Evolutionary conservation across 1,140 invertebrate species (phyloP).

Genomic region (Heterodera carotae): DNA sequence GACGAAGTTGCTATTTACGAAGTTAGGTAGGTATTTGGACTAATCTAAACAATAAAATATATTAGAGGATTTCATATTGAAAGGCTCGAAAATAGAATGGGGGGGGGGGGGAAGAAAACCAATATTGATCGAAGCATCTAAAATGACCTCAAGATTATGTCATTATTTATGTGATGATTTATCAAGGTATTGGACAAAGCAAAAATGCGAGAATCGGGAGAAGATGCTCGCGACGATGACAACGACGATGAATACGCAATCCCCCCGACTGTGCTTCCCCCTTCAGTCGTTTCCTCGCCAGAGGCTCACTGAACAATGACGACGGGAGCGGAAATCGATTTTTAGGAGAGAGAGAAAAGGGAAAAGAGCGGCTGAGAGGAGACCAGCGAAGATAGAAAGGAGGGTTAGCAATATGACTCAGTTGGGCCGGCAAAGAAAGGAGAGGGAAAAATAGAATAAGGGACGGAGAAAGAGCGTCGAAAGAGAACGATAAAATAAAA

Average conservation of each 20-base stretch:
- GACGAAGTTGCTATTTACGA: too few species aligned
- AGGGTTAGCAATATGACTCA: too few species aligned
- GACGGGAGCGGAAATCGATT: slow-evolving; percentile 34
- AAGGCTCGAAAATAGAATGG: background rate
- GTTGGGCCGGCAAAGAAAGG: background rate
- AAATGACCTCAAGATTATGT: background rate
- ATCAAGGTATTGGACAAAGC: too few species aligned
- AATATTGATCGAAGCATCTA: background rate
- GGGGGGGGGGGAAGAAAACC: background rate
- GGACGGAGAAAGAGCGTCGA: background rate
- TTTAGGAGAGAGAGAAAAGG: background rate
- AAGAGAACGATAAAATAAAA: background rate
- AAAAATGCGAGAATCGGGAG: background rate
- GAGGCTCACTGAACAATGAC: slow-evolving; percentile 22
- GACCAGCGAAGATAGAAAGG: background rate
- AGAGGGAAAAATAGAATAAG: background rate
- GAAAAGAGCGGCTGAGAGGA: background rate
- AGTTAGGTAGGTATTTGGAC: too few species aligned
- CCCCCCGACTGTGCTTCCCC: slow-evolving; percentile 8
- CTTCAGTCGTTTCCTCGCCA: background rate
- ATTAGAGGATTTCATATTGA: too few species aligned
- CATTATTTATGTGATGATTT: background rate
- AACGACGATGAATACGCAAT: slow-evolving; percentile 31
- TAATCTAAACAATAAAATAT: too few species aligned
- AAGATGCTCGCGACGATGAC: slow-evolving; percentile 12